Base-by-base conservation (phyloP, 2,888 invertebrate genomes). In the Desoria tigrina region DNA sequence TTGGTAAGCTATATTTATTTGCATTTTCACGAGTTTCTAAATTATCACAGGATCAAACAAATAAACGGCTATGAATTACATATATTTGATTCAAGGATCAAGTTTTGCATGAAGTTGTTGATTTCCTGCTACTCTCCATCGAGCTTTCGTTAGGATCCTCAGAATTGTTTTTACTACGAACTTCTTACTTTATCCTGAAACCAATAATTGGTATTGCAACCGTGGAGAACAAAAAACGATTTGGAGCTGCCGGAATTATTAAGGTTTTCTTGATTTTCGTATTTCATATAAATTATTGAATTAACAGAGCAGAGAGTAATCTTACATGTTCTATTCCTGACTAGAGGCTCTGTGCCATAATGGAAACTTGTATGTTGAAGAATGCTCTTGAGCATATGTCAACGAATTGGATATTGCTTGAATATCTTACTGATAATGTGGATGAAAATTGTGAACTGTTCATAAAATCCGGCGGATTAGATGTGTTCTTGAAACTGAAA, bases 321-420 rank as follows among this genome's bases (percentile, higher is more conserved):
- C 16, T 18, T 21, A 18, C 16, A 45, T 11, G 6, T 45, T 45
- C 16, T 18, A 6, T 21, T 45, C 45, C 16, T 6, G n/a, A 45
- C 16, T n/a, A 45, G 45, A 45, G 21, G 16, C 16, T 45, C n/a
- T 45, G 45, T n/a, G 16, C 45, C 6, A 9, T 45, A 16, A 6
- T 45, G 9, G 21, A 21, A 4, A 45, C 45, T 6, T 21, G 16
- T 45, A 3, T 50, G 2, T 23, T n/a, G 6, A 58, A 58, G 16
- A 24, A 39, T 6, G 9, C n/a, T 2, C 9, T 60, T n/a, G 50
- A 60, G 9, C 49, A 65, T 27, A 45, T 60, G 54, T 7, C 55
- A 6, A 28, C 26, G 3, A 55, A 42, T 16, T 60, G 60, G 60
- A 49, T 60, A 18, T 21, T 60, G 18, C 45, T 65, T 24, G 23